Evolutionary conservation across 2,888 invertebrate species (phyloP).

Genomic region (Tenthredo amoena): DNA sequence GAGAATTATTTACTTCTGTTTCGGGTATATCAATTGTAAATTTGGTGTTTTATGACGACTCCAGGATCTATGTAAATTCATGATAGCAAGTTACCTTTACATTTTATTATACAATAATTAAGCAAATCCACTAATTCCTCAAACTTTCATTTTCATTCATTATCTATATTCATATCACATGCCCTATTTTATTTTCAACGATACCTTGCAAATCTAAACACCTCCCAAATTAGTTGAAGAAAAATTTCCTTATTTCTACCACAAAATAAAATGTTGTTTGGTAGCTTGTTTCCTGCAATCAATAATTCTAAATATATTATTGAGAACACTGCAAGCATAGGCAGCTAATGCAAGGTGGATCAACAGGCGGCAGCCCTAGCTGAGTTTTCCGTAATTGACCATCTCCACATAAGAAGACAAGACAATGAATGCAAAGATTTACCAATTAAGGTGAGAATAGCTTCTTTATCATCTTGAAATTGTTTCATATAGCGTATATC

Average conservation of each 20-base stretch:
- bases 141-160: neutral
- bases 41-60: neutral
- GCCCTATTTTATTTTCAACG: slow-evolving; percentile 1
- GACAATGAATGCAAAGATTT: slow-evolving; percentile 47
- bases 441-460: slow-evolving; percentile 66
- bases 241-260: slow-evolving; percentile 60
- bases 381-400: neutral
- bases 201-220: slow-evolving; percentile 69
- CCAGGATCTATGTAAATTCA: neutral
- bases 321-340: neutral
- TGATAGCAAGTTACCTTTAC: neutral
- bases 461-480: slow-evolving; percentile 61
- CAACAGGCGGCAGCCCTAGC: neutral
- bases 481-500: slow-evolving; percentile 64
- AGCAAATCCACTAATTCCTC: neutral
- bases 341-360: neutral
- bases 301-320: slow-evolving; percentile 44
- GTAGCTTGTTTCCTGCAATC: slow-evolving; percentile 61
- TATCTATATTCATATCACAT: neutral
- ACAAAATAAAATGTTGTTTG: slow-evolving; percentile 56
- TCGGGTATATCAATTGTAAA: neutral
- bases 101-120: neutral
- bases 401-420: neutral
- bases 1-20: neutral
- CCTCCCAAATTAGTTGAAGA: slow-evolving; percentile 66